Evolutionary conservation across 1,140 invertebrate genomes (phyloP).

Genomic region (Tetragonula clypearis): DNA sequence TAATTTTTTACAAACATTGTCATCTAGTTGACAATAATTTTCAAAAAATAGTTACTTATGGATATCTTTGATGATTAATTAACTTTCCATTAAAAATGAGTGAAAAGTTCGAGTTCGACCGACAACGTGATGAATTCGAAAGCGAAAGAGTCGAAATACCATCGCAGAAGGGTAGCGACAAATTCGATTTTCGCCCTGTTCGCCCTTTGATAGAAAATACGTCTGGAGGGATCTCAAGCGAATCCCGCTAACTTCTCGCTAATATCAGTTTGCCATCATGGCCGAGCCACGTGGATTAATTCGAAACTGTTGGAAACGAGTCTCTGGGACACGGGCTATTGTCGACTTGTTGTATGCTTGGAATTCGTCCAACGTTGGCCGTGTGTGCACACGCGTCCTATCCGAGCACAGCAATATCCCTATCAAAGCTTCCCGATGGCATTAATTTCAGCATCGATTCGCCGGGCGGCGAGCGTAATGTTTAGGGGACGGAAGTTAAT

Average conservation of each 20-base stretch:
- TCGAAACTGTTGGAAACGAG: conserved; percentile 33
- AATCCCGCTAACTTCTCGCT: not conserved
- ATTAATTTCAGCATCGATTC: conserved; percentile 53
- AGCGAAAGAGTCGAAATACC: too few relatives aligned
- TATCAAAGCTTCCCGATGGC: conserved; percentile 40
- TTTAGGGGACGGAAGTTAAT: conserved; percentile 48
- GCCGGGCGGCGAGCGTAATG: conserved; percentile 14
- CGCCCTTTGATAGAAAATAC: not conserved
- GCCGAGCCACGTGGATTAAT: conserved; percentile 25
- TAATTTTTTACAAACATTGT: too few relatives aligned
- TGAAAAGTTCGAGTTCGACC: too few relatives aligned
- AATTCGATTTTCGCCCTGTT: not conserved
- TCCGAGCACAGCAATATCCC: conserved; percentile 18
- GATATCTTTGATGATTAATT: too few relatives aligned
- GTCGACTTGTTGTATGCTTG: conserved; percentile 5
- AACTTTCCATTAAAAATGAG: too few relatives aligned
- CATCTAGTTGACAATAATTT: too few relatives aligned
- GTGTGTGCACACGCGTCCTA: not conserved
- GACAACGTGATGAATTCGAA: too few relatives aligned
- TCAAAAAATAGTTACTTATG: too few relatives aligned
- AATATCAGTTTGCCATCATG: not conserved
- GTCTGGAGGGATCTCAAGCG: not conserved
- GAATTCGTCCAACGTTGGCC: conserved; percentile 42
- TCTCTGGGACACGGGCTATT: not conserved
- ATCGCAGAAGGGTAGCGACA: not conserved